Base-by-base conservation (phyloP, 2,888 invertebrate species). In the Eledona agricola region DNA sequence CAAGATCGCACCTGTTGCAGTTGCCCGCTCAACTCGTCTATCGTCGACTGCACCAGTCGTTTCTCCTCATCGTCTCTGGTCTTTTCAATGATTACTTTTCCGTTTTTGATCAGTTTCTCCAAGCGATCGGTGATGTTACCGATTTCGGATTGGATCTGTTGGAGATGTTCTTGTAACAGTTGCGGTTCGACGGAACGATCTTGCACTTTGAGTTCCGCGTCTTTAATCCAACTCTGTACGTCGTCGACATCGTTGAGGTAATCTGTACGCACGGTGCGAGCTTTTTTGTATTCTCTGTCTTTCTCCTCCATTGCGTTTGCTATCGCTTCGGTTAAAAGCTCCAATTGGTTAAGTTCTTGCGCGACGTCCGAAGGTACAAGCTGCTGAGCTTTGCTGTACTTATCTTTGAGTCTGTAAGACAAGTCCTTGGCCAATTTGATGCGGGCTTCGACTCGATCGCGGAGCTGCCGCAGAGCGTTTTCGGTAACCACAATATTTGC, bases 221-320 rank as follows among this genome's bases (percentile, higher is more conserved):
- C 85, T 62, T 89, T 84, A 53, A 94, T 80, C 94, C 95, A 95
- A 49, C 81, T 81, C 71, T 89, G 89, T 12, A 94, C 84, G 58
- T 86, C 86, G 60, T 92, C 92, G 13, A 90, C 88, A 68, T 90
- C 92, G 13, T 80, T 78, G 31, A 86, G 77, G 75, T 93, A 94
- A 63, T 94, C 93, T 37, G 86, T 83, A 49, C 93, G 84, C 50
- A 89, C 83, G 7, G 90, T 90, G 67, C 87, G 85, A 12, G 93
- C 94, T 58, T 92, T 86, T 74, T 92, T 91, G 78, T 90, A 89
- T 74, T 93, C 92, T 72, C 90, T 83, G 70, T 89, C 87, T 75
- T 92, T 92, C 70, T 91, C 90, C 71, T 93, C 93, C 89, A 94
- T 90, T 35, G 85, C 84, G 66, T 86, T 87, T 40, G 84, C 82